phyloP scores from a whole-genome alignment of 2,888 invertebrate genomes.

The Polietes domitor region DNA sequence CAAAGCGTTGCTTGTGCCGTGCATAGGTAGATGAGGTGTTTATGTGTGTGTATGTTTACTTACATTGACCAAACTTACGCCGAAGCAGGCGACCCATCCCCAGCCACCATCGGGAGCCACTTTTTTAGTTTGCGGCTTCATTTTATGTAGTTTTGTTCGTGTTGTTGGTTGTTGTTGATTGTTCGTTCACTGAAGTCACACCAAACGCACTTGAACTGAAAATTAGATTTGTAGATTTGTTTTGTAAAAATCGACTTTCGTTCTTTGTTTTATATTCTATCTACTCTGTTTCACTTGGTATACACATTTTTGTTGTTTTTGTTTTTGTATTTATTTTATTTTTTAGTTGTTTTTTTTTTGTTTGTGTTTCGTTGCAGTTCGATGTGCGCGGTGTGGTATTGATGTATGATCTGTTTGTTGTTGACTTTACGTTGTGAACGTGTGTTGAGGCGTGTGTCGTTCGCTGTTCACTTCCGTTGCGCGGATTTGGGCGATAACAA shows the following conservation, averaged over 20 bases:
- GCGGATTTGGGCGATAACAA: constrained; percentile 32
- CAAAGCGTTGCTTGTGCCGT: neutral
- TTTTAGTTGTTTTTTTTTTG: constrained; percentile 8
- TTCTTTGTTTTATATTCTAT: constrained; percentile 26
- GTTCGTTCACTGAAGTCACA: constrained; percentile 1
- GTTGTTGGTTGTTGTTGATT: constrained; percentile 55
- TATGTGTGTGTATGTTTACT: constrained; percentile 80
- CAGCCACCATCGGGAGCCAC: constrained; percentile 93
- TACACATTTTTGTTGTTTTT: constrained; percentile 36
- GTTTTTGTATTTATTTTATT: constrained; percentile 15
- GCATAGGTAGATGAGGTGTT: neutral
- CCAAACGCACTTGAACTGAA: neutral
- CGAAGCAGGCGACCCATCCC: constrained; percentile 94
- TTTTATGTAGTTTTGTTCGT: constrained; percentile 62
- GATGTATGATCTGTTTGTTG: constrained; percentile 4
- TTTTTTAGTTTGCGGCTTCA: constrained; percentile 82
- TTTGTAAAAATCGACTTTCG: constrained; percentile 44
- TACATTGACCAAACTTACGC: constrained; percentile 92
- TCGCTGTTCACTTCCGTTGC: constrained; percentile 51
- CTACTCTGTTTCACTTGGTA: constrained; percentile 7
- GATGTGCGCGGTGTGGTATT: constrained; percentile 23
- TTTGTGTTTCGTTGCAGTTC: neutral
- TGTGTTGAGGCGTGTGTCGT: constrained; percentile 46
- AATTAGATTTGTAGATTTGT: constrained; percentile 51
- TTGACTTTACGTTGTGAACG: constrained; percentile 26